Conservation (phyloP, 2,888 invertebrate species). For the Pegoplata infirma region DNA sequence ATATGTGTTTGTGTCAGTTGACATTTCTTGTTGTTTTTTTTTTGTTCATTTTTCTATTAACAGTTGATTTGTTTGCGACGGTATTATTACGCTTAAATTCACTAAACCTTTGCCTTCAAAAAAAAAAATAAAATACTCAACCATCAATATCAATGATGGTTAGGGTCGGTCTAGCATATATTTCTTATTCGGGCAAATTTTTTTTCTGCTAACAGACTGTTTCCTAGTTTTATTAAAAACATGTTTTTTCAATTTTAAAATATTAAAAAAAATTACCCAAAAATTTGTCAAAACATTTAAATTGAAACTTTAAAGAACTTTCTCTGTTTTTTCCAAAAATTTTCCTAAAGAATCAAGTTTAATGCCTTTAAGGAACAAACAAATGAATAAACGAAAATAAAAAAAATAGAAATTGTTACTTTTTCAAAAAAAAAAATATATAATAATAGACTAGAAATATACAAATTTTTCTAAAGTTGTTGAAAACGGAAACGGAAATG, state of each 20-base stretch:
- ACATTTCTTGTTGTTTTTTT: slow-evolving; percentile 41
- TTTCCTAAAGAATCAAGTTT: slow-evolving; percentile 5
- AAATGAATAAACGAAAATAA: not conserved
- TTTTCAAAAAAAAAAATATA: not conserved
- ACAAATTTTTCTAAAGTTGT: slow-evolving; percentile 25
- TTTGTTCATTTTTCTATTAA: too few species aligned
- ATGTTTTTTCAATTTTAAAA: slow-evolving; percentile 63
- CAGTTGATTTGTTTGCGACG: slow-evolving; percentile 66
- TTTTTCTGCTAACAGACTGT: not conserved
- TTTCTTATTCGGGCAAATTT: not conserved
- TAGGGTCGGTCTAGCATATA: not conserved
- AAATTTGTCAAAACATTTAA: slow-evolving; percentile 63
- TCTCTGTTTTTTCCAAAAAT: slow-evolving; percentile 1
- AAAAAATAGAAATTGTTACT: too few species aligned
- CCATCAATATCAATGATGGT: slow-evolving; percentile 31
- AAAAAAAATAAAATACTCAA: too few species aligned
- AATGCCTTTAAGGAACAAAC: slow-evolving; percentile 32
- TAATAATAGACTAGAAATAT: slow-evolving; percentile 9
- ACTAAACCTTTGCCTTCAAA: slow-evolving; percentile 41
- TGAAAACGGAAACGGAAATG: slow-evolving; percentile 67
- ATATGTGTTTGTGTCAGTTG: slow-evolving; percentile 43
- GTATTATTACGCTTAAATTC: slow-evolving; percentile 67
- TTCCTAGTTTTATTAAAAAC: slow-evolving; percentile 46
- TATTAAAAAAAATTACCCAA: slow-evolving; percentile 35
- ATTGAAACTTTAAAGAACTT: slow-evolving; percentile 18